Evolutionary conservation across 2,888 invertebrate genomes (phyloP), one percentile per base, ranked within the genome.

Genomic region (Mesorhabditis spiculigera): DNA sequence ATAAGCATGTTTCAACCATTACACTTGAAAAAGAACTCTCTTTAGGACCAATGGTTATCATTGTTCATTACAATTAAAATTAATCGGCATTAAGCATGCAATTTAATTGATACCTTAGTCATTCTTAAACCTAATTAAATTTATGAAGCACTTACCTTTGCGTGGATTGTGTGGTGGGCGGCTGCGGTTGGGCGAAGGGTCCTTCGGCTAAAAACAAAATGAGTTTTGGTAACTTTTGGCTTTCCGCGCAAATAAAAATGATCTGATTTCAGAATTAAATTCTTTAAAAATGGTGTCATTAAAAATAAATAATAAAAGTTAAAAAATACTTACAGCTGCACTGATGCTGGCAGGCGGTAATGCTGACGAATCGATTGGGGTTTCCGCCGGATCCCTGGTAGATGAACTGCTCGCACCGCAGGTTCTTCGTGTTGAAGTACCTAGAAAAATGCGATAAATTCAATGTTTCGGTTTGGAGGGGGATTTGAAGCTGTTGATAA

Each of bases 381-480:
- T 85, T 85, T 67, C 85, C 85, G 43, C 80, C 82, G 5, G 77
- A 73, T 65, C 85, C 85, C 64, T 81, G 79, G 75, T 78, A 85
- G 50, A 85, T 82, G 67, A 85, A 82, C 72, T 83, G 83, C 71
- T 85, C 85, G 73, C 85, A 85, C 43, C 82, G 76, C 16, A 84
- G 76, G 66, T 84, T 83, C 45, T 78, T 71, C 71, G 75, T 78
- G 78, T 85, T 83, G 80, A 82, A 85, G 77, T 82, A 84, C 72
- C 72, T 72, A 13, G n/a, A 68, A 45, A 42, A 41, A n/a, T 58
- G 66, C 43, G 6, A 28, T 13, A 42, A 6, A 65, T 28, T 28
- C 1, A 28, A 28, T 28, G 28, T 28, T 28, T 28, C 28, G 28
- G 28, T 28, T 28, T 28, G 28, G n/a, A 28, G 28, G 28, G 28